Percentiles rank a stretch among this genome's conserved stretches.
Evolutionary conservation across 2,113 vertebrate species (phyloP).

Genomic region (Phrynosoma platyrhinos): DNA sequence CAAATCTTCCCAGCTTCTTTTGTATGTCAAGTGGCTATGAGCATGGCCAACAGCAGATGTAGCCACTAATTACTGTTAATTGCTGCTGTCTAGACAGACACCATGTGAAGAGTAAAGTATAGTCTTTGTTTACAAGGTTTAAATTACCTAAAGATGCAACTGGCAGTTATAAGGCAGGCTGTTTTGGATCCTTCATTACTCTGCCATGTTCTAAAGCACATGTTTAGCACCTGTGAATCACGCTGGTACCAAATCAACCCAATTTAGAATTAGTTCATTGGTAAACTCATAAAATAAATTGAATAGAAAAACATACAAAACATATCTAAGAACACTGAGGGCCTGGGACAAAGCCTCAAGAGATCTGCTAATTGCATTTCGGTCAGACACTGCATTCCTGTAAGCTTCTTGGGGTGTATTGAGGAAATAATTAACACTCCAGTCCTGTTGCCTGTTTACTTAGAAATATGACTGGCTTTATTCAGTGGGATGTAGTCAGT

Average conservation of each 20-base stretch:
- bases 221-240: background rate
- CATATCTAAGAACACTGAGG: background rate
- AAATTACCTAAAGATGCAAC: constrained; percentile 41
- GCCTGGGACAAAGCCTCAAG: background rate
- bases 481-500: background rate
- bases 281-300: background rate
- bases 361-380: background rate
- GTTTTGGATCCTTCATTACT: background rate
- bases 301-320: background rate
- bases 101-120: constrained; percentile 55
- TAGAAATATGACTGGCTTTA: background rate
- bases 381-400: constrained; percentile 1
- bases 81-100: constrained; percentile 70
- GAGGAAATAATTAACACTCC: background rate
- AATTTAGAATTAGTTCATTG: constrained; percentile 7
- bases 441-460: background rate
- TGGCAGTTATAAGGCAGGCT: constrained; percentile 12
- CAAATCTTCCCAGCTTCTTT: constrained; percentile 23
- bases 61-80: constrained; percentile 65
- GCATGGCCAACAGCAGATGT: constrained; percentile 62
- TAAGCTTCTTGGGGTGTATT: background rate
- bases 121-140: constrained; percentile 55
- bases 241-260: background rate
- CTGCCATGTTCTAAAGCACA: background rate
- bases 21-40: constrained; percentile 12